Base-by-base conservation (phyloP, 2,113 vertebrate species). In the Pterocles orientalis region DNA sequence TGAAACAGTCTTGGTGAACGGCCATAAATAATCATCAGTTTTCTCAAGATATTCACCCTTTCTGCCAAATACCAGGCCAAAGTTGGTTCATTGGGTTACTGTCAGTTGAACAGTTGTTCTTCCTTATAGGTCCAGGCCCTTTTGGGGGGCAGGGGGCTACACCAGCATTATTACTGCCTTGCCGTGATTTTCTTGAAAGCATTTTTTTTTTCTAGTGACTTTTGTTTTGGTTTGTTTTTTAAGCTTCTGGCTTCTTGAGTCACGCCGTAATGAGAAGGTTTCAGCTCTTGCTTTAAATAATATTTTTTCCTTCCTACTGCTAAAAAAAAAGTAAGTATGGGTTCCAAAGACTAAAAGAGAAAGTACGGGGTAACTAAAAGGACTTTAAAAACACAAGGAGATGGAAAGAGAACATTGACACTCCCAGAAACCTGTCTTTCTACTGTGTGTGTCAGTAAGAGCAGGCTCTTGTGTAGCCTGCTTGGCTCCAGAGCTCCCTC, bases 221-320 rank as follows among this genome's bases (percentile, higher is more conserved):
- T 64, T 48, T n/a, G 13, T 50, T 14, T 19, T 21, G 50, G 8
- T 34, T 39, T 25, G 43, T 65, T 41, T 45, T 69, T 25, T 12
- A 21, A 29, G 56, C 7, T 88, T 91, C 47, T 64, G 5, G 8
- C 34, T 82, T 18, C n/a, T 66, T 58, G 66, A 90, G 31, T 62
- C 12, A 54, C 2, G 10, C 14, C 9, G 12, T 69, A 72, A 45
- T 21, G 28, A 73, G 31, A 53, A 47, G 14, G 5, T 65, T 94
- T 87, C 70, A 69, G 33, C 20, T 94, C 61, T 85, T 82, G 11
- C 20, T 90, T 93, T 87, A 64, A 91, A 39, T 47, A 43, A 14
- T 51, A 51, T 7, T 13, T 73, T 53, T 54, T 23, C 18, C 14
- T 4, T 85, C 9, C 21, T 76, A 8, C 47, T 79, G 14, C 34